Evolutionary conservation across 1,140 invertebrate genomes (phyloP).

Genomic region (Drosophila eugracilis): DNA sequence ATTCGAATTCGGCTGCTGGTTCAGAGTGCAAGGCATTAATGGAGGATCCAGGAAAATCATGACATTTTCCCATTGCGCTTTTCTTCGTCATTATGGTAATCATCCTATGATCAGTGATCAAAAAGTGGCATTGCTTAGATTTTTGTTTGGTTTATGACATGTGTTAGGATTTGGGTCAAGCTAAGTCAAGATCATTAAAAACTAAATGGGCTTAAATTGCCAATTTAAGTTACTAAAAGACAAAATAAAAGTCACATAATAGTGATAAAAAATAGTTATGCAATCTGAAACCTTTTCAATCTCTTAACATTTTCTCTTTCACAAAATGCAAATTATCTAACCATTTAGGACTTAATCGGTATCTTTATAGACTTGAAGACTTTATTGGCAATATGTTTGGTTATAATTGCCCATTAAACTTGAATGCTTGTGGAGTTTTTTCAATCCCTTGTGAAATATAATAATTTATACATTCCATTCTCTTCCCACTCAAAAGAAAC

Average conservation of each 20-base stretch:
- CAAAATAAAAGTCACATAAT: too few relatives aligned
- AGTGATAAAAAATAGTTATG: too few relatives aligned
- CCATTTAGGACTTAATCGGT: neutral
- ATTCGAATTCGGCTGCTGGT: slow-evolving; percentile 69
- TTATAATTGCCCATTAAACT: slow-evolving; percentile 2
- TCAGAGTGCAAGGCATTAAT: slow-evolving; percentile 78
- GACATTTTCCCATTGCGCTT: slow-evolving; percentile 67
- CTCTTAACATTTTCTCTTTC: too few relatives aligned
- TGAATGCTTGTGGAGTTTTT: neutral
- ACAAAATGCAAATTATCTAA: neutral
- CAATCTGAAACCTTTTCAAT: too few relatives aligned
- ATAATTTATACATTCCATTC: neutral
- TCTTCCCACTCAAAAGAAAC: slow-evolving; percentile 7
- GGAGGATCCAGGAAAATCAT: slow-evolving; percentile 68
- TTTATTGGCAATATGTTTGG: neutral
- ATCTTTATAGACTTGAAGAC: neutral
- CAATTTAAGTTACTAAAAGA: neutral
- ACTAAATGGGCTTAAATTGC: too few relatives aligned
- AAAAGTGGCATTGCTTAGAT: slow-evolving; percentile 27
- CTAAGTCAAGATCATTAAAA: neutral
- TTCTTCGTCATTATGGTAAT: slow-evolving; percentile 57
- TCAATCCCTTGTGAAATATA: neutral
- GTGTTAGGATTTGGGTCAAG: slow-evolving; percentile 3
- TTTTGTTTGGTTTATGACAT: slow-evolving; percentile 19
- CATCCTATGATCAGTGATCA: slow-evolving; percentile 37